phyloP scores from a whole-genome alignment of 2,797 vertebrate genomes.

The Onychomys leucogaster region DNA sequence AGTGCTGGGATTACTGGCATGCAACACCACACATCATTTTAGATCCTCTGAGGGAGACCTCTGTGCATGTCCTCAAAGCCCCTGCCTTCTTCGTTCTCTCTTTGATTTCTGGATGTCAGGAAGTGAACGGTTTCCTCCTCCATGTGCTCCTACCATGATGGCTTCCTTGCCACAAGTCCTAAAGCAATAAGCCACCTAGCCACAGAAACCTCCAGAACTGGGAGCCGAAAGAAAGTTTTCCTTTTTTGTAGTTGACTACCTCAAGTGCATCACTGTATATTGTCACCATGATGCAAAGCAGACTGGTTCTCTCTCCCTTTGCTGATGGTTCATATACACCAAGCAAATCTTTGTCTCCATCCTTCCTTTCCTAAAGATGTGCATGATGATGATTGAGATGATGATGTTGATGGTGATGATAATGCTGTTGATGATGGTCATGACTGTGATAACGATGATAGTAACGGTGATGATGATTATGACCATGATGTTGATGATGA shows the following conservation, averaged over 20 bases:
- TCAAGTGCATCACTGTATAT: background rate
- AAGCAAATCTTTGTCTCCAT: background rate
- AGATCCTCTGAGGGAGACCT: background rate
- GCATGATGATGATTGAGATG: background rate
- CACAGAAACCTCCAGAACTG: background rate
- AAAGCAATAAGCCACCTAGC: background rate
- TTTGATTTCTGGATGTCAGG: background rate
- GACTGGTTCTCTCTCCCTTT: background rate
- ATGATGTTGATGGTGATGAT: background rate
- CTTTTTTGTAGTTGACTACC: background rate
- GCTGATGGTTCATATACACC: background rate
- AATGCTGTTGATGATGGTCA: background rate
- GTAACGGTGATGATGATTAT: background rate
- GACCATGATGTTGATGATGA: rapidly evolving
- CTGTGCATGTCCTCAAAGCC: too few relatives aligned
- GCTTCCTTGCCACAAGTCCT: background rate
- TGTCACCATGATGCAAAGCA: background rate
- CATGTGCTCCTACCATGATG: too few relatives aligned
- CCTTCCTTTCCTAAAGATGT: background rate
- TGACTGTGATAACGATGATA: background rate
- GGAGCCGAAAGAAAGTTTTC: background rate
- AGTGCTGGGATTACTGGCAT: background rate
- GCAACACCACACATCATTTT: background rate
- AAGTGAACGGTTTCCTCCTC: background rate
- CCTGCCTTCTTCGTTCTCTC: too few relatives aligned